Percentiles rank a stretch among this genome's conserved stretches.
Conservation (phyloP, 2,888 invertebrate genomes). For the Chrysolina oricalcia region DNA sequence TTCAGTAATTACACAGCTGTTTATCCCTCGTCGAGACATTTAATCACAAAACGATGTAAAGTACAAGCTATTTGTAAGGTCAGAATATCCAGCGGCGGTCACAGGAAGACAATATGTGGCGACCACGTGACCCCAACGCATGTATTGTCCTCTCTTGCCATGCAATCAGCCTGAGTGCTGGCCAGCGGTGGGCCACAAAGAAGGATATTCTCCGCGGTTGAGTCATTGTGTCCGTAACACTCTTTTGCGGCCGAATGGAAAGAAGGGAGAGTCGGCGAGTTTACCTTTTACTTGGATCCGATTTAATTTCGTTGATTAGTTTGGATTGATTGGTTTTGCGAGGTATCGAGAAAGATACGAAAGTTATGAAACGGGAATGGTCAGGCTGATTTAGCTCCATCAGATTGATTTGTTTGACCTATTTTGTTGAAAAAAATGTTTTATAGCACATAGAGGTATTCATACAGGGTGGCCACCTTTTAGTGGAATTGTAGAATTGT, state of each 20-base stretch:
- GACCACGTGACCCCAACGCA: conserved; percentile 60
- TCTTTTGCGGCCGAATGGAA: conserved; percentile 33
- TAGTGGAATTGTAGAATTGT: no score
- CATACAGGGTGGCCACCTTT: no score
- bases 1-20: conserved; percentile 29
- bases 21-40: conserved; percentile 25
- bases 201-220: conserved; percentile 48
- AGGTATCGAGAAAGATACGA: conserved; percentile 23
- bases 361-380: conserved; percentile 4
- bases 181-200: conserved; percentile 59
- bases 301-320: conserved; percentile 41
- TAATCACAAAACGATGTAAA: conserved; percentile 44
- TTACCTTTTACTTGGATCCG: conserved; percentile 37
- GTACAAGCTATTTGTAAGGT: conserved; percentile 36
- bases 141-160: conserved; percentile 61
- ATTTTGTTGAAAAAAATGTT: no score
- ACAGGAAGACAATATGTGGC: conserved; percentile 62
- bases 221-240: conserved; percentile 42
- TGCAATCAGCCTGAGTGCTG: conserved; percentile 65
- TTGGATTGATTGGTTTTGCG: conserved; percentile 36
- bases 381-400: not conserved
- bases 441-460: no score
- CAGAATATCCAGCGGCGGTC: conserved; percentile 35
- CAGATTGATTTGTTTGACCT: no score
- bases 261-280: conserved; percentile 29